Conservation (phyloP, 2,888 invertebrate species). For the Thecophora atra region DNA sequence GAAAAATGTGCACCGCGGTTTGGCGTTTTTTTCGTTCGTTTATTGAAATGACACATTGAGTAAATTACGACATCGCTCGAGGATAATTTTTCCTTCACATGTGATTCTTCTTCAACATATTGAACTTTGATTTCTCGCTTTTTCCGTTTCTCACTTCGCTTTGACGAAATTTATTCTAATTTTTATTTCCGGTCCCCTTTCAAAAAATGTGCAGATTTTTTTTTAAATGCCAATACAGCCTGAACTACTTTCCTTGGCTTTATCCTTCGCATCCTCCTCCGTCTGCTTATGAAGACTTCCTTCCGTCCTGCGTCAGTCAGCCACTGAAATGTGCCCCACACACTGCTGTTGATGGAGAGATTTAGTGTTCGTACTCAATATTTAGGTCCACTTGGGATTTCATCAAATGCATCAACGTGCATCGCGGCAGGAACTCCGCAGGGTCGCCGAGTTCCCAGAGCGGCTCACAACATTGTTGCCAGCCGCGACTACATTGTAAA, state of each 20-base stretch:
- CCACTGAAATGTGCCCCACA: neutral
- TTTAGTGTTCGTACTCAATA: neutral
- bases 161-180: too few relatives aligned
- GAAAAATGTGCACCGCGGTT: too few relatives aligned
- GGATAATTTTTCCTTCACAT: constrained; percentile 12
- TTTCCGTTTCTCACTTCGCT: neutral
- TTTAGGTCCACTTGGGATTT: neutral
- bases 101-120: constrained; percentile 34
- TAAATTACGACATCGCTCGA: constrained; percentile 38
- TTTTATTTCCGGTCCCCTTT: neutral
- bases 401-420: too few relatives aligned
- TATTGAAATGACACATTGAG: constrained; percentile 39
- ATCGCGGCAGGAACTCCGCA: too few relatives aligned
- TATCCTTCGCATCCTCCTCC: too few relatives aligned
- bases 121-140: neutral
- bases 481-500: constrained; percentile 25
- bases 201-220: too few relatives aligned
- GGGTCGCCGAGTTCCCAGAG: neutral
- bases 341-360: neutral
- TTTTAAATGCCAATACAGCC: too few relatives aligned
- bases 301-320: neutral
- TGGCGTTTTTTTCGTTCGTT: constrained; percentile 26
- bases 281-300: too few relatives aligned
- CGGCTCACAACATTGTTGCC: constrained; percentile 28
- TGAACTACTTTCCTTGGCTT: too few relatives aligned